These are phyloP conservation scores for Melanostoma mellinum DNA, from an alignment of 2,888 invertebrate genomes.

Conservation along the genomic window DNA sequence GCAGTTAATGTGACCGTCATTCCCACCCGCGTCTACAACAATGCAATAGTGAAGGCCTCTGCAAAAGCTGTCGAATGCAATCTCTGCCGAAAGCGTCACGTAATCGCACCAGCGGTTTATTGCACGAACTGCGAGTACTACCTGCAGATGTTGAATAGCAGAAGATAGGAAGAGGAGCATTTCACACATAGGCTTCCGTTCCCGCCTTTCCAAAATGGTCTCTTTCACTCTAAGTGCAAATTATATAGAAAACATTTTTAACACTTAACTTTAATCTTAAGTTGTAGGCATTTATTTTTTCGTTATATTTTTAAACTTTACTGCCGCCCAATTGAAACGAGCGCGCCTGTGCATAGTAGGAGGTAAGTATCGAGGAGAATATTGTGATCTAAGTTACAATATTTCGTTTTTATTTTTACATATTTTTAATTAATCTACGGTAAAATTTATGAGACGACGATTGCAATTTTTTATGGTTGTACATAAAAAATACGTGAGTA, in stretches of 20 bases:
- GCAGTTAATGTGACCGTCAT: conserved; percentile 80
- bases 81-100: conserved; percentile 92
- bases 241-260: conserved; percentile 59
- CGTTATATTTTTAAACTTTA: conserved; percentile 16
- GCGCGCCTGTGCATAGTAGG: conserved; percentile 63
- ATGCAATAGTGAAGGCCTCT: conserved; percentile 82
- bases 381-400: conserved; percentile 69
- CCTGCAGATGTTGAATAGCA: conserved; percentile 86
- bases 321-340: conserved; percentile 28
- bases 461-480: conserved; percentile 78
- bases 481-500: conserved; percentile 77
- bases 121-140: conserved; percentile 96
- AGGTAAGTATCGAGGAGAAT: conserved; percentile 66
- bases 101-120: conserved; percentile 90
- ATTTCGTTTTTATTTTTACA: conserved; percentile 42
- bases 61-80: conserved; percentile 89
- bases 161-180: conserved; percentile 77
- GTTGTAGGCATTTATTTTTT: conserved; percentile 23
- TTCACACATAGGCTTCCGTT: conserved; percentile 4
- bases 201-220: conserved; percentile 66
- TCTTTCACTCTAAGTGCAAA: conserved; percentile 73
- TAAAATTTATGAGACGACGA: conserved; percentile 59
- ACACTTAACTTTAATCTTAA: conserved; percentile 42
- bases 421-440: conserved; percentile 6
- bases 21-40: conserved; percentile 82